These are phyloP conservation scores for Haliclystus octoradiatus DNA, from an alignment of 30 jellyfish, hydroid and myxozoan species.

Conservation along the genomic window DNA sequence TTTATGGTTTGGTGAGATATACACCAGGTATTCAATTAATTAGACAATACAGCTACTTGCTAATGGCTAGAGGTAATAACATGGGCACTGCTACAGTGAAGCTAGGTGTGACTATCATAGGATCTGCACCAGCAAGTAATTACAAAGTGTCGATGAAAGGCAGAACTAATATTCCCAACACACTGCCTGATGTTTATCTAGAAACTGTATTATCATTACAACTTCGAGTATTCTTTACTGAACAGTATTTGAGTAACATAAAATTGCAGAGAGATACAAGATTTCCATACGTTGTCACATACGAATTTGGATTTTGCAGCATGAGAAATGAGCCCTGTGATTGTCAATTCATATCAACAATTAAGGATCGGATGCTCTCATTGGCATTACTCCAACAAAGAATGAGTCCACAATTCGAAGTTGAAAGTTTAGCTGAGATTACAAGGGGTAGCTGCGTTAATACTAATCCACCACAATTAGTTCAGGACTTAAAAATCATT, in stretches of 20 bases:
- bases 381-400: neutral
- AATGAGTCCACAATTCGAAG: neutral
- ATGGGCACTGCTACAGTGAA: slow-evolving; percentile 34
- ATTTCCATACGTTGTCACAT: neutral
- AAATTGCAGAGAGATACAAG: neutral
- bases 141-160: neutral
- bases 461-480: neutral
- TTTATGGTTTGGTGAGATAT: slow-evolving; percentile 19
- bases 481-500: neutral
- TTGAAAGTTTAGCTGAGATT: neutral
- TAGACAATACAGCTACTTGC: slow-evolving; percentile 1
- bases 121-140: neutral
- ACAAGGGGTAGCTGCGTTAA: neutral
- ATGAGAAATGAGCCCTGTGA: neutral
- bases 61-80: slow-evolving; percentile 57
- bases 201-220: neutral
- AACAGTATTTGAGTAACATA: neutral
- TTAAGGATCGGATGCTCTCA: neutral
- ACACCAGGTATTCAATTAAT: slow-evolving; percentile 5
- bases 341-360: neutral
- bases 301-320: neutral
- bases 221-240: neutral
- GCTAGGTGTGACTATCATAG: slow-evolving; percentile 4
- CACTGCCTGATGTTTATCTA: neutral
- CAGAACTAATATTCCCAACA: neutral